Conservation (phyloP, 2,888 invertebrate genomes). For the Mesorhabditis spiculigera region DNA sequence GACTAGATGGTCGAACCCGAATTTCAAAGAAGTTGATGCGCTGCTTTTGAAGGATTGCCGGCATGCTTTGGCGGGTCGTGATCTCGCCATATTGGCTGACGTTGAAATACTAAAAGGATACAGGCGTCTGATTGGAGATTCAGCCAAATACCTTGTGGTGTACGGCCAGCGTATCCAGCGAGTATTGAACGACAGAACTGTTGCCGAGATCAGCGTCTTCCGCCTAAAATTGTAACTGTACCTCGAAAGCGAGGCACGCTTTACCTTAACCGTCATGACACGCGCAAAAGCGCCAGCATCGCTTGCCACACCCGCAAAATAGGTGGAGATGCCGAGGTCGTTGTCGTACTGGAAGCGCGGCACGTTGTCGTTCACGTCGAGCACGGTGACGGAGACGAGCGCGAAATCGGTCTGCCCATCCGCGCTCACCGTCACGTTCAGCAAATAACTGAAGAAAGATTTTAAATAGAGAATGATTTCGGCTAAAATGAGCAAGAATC, state of each 20-base stretch:
- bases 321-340: slow-evolving; percentile 38
- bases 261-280: slow-evolving; percentile 46
- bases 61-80: slow-evolving; percentile 46
- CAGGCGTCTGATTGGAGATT: not conserved
- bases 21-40: slow-evolving; percentile 44
- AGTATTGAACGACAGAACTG: slow-evolving; percentile 78
- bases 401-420: slow-evolving; percentile 48
- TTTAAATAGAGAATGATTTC: no score
- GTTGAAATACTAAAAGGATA: slow-evolving; percentile 45
- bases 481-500: not conserved
- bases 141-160: slow-evolving; percentile 22
- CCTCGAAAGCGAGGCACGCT: not conserved
- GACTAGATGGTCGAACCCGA: slow-evolving; percentile 17
- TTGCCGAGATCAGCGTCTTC: slow-evolving; percentile 79
- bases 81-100: slow-evolving; percentile 49
- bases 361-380: slow-evolving; percentile 88
- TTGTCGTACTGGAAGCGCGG: slow-evolving; percentile 72
- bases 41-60: slow-evolving; percentile 37
- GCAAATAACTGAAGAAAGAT: slow-evolving; percentile 40
- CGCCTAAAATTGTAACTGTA: slow-evolving; percentile 66
- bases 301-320: slow-evolving; percentile 51
- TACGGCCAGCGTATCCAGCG: slow-evolving; percentile 61
- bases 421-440: slow-evolving; percentile 55
- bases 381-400: slow-evolving; percentile 47
- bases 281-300: slow-evolving; percentile 41